These are phyloP conservation scores for Diabrotica balteata DNA, from an alignment of 2,888 invertebrate genomes.

Conservation along the genomic window DNA sequence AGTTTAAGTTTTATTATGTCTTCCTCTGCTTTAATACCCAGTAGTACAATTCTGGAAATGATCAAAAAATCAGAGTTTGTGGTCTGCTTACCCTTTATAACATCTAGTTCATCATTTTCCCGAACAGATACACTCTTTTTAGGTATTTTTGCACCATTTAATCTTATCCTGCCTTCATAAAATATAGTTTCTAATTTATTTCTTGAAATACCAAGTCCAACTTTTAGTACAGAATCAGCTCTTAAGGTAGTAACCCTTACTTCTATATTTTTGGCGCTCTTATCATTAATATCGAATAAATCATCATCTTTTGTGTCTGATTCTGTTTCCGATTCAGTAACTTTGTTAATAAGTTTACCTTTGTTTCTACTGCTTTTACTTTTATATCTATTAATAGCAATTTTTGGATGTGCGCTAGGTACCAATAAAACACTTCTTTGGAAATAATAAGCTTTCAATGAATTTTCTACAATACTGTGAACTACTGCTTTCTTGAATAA, in stretches of 20 bases:
- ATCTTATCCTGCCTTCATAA: conserved; percentile 80
- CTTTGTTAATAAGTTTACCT: conserved; percentile 53
- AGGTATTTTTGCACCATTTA: conserved; percentile 77
- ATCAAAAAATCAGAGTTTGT: conserved; percentile 73
- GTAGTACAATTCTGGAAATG: conserved; percentile 73
- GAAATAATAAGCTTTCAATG: too few species aligned
- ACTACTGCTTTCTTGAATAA: too few species aligned
- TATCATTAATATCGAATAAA: conserved; percentile 59
- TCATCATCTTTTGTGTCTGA: conserved; percentile 55
- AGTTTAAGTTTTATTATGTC: conserved; percentile 69
- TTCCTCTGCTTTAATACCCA: conserved; percentile 64
- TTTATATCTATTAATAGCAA: conserved; percentile 41
- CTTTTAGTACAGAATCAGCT: conserved; percentile 74
- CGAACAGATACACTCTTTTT: conserved; percentile 78
- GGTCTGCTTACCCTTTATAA: conserved; percentile 72
- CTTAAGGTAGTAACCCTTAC: conserved; percentile 72
- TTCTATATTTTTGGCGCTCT: conserved; percentile 71
- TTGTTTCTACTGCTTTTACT: conserved; percentile 41
- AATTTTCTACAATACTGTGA: too few species aligned
- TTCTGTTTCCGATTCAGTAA: conserved; percentile 66
- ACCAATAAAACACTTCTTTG: too few species aligned
- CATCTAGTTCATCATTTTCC: conserved; percentile 78
- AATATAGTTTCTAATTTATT: conserved; percentile 82
- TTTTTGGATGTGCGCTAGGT: conserved; percentile 21
- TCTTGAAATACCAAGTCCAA: conserved; percentile 73